Base-by-base conservation (phyloP, 2,888 invertebrate species). In the Xiphydria camelus region DNA sequence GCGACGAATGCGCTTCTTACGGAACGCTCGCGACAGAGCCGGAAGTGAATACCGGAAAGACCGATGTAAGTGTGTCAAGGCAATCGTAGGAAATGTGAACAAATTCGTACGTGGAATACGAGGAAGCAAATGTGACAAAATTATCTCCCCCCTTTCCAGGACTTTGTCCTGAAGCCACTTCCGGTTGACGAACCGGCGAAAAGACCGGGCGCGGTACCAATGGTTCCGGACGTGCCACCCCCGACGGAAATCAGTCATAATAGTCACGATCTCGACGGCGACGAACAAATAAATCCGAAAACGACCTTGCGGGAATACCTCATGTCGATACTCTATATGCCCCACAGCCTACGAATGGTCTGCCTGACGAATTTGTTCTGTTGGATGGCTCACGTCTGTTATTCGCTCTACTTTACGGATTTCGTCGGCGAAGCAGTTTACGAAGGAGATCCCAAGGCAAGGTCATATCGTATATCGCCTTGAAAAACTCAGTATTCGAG, bases 381-480 rank as follows among this genome's bases (percentile, higher is more conserved):
- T 70, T 97, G 96, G 96, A 96, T 95, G 94, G 93, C 95, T 0
- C 90, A 97, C 61, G 94, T 97, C 32, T 95, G 95, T 74, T 97
- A 96, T 72, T 95, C 95, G 0, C 79, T 97, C 4, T 96, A 95
- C 76, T 96, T 97, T 75, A 97, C 96, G 0, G 95, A 96, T 77
- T 97, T 95, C 68, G 96, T 94, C 2, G 94, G 92, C 0, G 92
- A 94, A 76, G 87, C 91, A 7, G 91, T 94, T 12, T 94, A 89
- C 70, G 82, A 83, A n/a, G 94, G 94, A 0, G 83, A 91, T 77
- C 93, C 92, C n/a, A 84, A 83, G 68, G 89, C 87, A 71, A 78
- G 77, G n/a, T 32, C 10, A 36, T n/a, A 21, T 74, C 40, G 51
- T 61, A 5, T 68, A 4, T n/a, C 10, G 9, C 20, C 21, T 15